Evolutionary conservation across 1,140 invertebrate genomes (phyloP).

Genomic region (Argopecten irradians): DNA sequence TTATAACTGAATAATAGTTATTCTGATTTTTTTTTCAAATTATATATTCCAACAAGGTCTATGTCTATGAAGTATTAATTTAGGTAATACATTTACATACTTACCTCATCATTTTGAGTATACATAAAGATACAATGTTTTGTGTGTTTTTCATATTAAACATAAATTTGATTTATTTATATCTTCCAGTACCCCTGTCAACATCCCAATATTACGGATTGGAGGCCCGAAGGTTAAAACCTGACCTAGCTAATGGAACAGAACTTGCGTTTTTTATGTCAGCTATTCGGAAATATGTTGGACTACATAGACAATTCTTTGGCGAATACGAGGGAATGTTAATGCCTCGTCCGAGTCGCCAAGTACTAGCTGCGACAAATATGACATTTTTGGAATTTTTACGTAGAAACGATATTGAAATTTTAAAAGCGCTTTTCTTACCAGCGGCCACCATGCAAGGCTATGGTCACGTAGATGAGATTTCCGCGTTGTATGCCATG

Average conservation of each 20-base stretch:
- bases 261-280: neutral
- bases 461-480: slow-evolving; percentile 34
- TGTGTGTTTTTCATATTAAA: no score
- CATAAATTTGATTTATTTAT: no score
- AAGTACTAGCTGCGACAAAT: neutral
- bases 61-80: no score
- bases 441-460: slow-evolving; percentile 27
- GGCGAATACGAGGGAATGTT: slow-evolving; percentile 26
- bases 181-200: neutral
- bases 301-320: slow-evolving; percentile 27
- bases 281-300: neutral
- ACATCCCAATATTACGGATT: neutral
- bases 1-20: no score
- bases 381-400: slow-evolving; percentile 29
- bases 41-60: no score
- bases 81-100: no score
- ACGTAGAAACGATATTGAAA: slow-evolving; percentile 15
- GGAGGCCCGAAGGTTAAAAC: neutral
- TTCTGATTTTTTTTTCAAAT: no score
- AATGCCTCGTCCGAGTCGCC: slow-evolving; percentile 27
- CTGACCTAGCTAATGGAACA: neutral
- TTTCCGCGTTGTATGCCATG: slow-evolving; percentile 29
- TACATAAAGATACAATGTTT: no score
- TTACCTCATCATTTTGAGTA: no score
- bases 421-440: slow-evolving; percentile 25